phyloP scores from a whole-genome alignment of 30 jellyfish, hydroid and myxozoan species.

The Aurelia sp. region DNA sequence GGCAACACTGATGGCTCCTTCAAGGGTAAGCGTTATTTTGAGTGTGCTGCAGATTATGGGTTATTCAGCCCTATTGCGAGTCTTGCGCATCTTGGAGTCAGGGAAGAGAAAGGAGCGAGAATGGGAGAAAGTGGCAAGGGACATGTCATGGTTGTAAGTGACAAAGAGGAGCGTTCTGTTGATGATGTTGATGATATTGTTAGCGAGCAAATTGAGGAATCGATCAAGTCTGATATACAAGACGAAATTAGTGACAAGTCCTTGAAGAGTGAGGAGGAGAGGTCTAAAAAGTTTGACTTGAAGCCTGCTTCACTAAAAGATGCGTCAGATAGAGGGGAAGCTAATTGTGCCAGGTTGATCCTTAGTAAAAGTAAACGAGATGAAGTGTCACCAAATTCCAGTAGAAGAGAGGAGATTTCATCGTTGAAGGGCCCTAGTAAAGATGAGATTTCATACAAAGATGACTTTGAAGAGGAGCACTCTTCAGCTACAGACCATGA shows the following conservation, averaged over 20 bases:
- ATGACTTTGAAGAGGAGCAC: slow-evolving; percentile 32
- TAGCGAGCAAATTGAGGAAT: slow-evolving; percentile 11
- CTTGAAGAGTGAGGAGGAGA: neutral
- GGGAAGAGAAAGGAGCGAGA: slow-evolving; percentile 1
- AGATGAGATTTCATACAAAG: slow-evolving; percentile 21
- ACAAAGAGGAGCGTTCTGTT: slow-evolving; percentile 11
- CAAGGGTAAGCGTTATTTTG: slow-evolving; percentile 84
- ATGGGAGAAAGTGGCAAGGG: neutral
- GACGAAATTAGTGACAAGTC: slow-evolving; percentile 21
- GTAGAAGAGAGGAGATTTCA: neutral
- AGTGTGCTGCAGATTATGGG: slow-evolving; percentile 79
- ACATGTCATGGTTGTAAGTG: neutral
- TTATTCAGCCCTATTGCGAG: slow-evolving; percentile 81
- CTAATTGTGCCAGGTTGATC: neutral
- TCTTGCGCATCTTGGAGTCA: slow-evolving; percentile 7
- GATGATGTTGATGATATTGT: slow-evolving; percentile 2
- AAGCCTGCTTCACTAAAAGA: slow-evolving; percentile 1
- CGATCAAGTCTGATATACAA: slow-evolving; percentile 22
- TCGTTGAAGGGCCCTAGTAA: neutral
- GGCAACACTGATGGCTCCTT: slow-evolving; percentile 95
- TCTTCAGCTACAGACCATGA: slow-evolving; percentile 19
- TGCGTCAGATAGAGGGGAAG: neutral
- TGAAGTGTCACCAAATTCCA: neutral
- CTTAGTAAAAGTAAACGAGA: neutral
- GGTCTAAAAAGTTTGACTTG: neutral